phyloP scores from a whole-genome alignment of 1,140 invertebrate species.

The Carcinoscorpius rotundicauda region DNA sequence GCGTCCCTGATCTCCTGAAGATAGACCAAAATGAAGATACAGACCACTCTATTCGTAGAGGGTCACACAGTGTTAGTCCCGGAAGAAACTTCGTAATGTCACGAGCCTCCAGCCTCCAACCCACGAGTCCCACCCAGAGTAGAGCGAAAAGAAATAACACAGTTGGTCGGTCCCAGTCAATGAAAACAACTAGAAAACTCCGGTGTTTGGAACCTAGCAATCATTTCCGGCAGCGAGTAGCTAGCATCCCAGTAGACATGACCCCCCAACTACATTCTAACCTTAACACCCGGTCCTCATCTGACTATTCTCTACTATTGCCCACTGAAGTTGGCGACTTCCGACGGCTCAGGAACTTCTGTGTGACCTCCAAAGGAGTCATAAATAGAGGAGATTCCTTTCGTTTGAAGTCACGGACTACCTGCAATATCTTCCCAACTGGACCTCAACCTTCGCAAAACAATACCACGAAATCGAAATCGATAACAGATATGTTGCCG shows the following conservation, averaged over 20 bases:
- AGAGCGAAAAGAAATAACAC: background rate
- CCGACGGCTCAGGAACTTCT: slow-evolving; percentile 70
- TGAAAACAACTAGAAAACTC: slow-evolving; percentile 20
- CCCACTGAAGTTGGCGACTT: slow-evolving; percentile 24
- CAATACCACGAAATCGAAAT: too few relatives aligned
- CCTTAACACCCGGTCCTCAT: slow-evolving; percentile 4
- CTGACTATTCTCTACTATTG: slow-evolving; percentile 14
- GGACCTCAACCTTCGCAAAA: too few relatives aligned
- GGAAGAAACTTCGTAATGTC: too few relatives aligned
- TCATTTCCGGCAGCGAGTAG: slow-evolving; percentile 20
- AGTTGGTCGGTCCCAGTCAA: slow-evolving; percentile 21
- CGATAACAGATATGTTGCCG: too few relatives aligned
- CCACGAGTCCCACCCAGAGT: too few relatives aligned
- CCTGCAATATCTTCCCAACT: background rate
- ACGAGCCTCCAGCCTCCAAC: too few relatives aligned
- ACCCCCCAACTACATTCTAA: background rate
- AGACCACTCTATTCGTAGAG: too few relatives aligned
- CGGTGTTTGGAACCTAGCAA: slow-evolving; percentile 19
- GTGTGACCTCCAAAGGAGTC: slow-evolving; percentile 74
- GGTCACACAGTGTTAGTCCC: too few relatives aligned
- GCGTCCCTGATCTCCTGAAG: too few relatives aligned
- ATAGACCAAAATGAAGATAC: too few relatives aligned
- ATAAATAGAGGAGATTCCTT: slow-evolving; percentile 57
- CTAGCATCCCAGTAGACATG: slow-evolving; percentile 21
- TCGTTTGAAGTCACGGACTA: slow-evolving; percentile 32